Evolutionary conservation across 2,113 vertebrate species (phyloP).

Genomic region (Actinemys pallida): DNA sequence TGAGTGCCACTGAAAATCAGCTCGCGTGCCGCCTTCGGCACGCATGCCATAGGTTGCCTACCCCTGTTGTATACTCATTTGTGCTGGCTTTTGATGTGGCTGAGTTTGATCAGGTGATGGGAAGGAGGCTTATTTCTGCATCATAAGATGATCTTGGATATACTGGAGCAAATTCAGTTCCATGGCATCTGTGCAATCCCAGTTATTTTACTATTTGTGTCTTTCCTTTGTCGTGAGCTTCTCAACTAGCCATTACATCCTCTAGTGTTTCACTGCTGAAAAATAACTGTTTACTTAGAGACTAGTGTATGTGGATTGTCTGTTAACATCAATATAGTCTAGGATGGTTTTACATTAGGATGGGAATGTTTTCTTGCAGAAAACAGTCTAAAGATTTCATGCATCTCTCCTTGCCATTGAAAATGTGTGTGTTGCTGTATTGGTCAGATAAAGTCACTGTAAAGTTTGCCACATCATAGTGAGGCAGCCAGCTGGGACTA

Average conservation of each 20-base stretch:
- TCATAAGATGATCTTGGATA: neutral
- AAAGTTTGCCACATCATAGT: neutral
- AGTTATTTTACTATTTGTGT: neutral
- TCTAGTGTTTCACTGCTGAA: neutral
- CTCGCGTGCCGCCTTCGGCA: too few relatives aligned
- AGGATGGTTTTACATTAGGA: neutral
- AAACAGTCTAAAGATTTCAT: neutral
- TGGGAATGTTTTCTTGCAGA: neutral
- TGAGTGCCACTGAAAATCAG: too few relatives aligned
- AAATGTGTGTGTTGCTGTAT: neutral
- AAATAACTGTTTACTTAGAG: neutral
- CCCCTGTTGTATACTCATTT: neutral
- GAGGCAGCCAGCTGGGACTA: neutral
- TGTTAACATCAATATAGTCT: neutral
- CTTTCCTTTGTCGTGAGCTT: neutral
- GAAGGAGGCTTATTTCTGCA: neutral
- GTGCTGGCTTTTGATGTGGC: neutral
- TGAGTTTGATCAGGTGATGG: neutral
- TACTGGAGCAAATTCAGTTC: neutral
- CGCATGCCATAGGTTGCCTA: too few relatives aligned
- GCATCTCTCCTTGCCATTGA: neutral
- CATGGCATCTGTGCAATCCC: neutral
- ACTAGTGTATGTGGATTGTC: neutral
- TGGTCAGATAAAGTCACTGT: neutral
- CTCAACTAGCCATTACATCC: neutral